phyloP scores from a whole-genome alignment of 2,888 invertebrate genomes.

The Agriotes lineatus region DNA sequence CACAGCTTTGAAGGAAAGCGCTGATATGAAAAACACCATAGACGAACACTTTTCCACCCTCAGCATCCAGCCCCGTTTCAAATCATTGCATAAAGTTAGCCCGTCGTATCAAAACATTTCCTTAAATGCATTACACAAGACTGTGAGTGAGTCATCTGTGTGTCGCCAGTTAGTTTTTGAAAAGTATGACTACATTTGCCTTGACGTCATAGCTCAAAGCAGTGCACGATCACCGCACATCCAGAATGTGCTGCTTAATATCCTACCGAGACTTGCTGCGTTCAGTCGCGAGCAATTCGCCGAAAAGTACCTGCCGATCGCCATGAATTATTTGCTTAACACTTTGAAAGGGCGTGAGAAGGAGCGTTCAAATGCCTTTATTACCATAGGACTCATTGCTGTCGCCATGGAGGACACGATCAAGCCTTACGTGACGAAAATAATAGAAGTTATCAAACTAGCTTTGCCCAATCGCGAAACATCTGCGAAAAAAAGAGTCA shows the following conservation, averaged over 20 bases:
- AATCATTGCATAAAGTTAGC: slow-evolving; percentile 63
- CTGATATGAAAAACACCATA: slow-evolving; percentile 57
- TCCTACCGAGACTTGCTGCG: slow-evolving; percentile 94
- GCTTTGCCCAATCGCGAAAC: slow-evolving; percentile 78
- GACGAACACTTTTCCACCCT: slow-evolving; percentile 59
- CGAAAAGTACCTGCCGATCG: slow-evolving; percentile 77
- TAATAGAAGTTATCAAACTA: slow-evolving; percentile 76
- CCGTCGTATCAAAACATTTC: slow-evolving; percentile 65
- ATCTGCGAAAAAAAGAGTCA: slow-evolving; percentile 79
- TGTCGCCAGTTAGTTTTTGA: slow-evolving; percentile 86
- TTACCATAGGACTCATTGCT: slow-evolving; percentile 90
- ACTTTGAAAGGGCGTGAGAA: slow-evolving; percentile 86
- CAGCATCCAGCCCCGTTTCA: slow-evolving; percentile 63
- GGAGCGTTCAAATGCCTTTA: slow-evolving; percentile 89
- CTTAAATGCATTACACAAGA: slow-evolving; percentile 68
- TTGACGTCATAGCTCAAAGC: slow-evolving; percentile 84
- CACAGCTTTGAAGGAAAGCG: slow-evolving; percentile 74
- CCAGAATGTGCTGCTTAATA: slow-evolving; percentile 86
- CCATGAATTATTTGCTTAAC: slow-evolving; percentile 82
- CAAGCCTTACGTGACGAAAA: slow-evolving; percentile 81
- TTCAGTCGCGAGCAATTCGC: slow-evolving; percentile 88
- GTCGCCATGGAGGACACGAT: slow-evolving; percentile 89
- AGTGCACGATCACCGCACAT: slow-evolving; percentile 79
- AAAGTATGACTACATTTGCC: slow-evolving; percentile 84
- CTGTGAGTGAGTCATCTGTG: slow-evolving; percentile 87